phyloP scores from a whole-genome alignment of 2,888 invertebrate species.

The Macrosiphum euphorbiae region DNA sequence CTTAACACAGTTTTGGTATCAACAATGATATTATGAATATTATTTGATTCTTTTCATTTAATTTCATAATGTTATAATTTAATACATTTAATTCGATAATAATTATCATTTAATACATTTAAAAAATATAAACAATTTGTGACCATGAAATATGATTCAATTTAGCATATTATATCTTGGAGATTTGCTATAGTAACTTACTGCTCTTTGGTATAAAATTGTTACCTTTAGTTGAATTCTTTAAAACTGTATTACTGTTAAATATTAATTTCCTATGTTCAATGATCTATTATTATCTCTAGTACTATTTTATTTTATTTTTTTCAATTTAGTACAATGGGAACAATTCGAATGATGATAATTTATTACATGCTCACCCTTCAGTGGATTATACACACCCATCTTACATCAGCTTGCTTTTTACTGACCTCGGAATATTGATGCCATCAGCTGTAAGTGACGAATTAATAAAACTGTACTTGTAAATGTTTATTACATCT shows the following conservation, averaged over 20 bases:
- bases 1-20: too few relatives aligned
- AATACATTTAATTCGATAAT: too few relatives aligned
- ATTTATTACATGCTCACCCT: conserved; percentile 81
- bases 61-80: too few relatives aligned
- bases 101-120: too few relatives aligned
- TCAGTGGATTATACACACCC: conserved; percentile 98
- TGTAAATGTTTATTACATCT: conserved; percentile 72
- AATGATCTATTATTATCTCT: conserved; percentile 35
- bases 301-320: conserved; percentile 61
- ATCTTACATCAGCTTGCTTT: conserved; percentile 88
- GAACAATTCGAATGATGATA: conserved; percentile 71
- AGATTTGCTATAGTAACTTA: not conserved
- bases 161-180: not conserved
- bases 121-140: too few relatives aligned
- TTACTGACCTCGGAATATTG: conserved; percentile 95
- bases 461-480: conserved; percentile 95
- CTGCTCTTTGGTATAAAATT: not conserved
- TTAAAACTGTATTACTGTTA: not conserved
- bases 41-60: not conserved
- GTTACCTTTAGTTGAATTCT: not conserved
- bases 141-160: not conserved
- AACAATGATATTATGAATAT: too few relatives aligned
- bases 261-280: not conserved
- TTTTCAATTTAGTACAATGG: conserved; percentile 73
- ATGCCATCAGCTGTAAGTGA: conserved; percentile 98